Percentiles rank a stretch among this genome's conserved stretches.
Conservation (phyloP, 2,113 vertebrate species). For the Trinectes maculatus region DNA sequence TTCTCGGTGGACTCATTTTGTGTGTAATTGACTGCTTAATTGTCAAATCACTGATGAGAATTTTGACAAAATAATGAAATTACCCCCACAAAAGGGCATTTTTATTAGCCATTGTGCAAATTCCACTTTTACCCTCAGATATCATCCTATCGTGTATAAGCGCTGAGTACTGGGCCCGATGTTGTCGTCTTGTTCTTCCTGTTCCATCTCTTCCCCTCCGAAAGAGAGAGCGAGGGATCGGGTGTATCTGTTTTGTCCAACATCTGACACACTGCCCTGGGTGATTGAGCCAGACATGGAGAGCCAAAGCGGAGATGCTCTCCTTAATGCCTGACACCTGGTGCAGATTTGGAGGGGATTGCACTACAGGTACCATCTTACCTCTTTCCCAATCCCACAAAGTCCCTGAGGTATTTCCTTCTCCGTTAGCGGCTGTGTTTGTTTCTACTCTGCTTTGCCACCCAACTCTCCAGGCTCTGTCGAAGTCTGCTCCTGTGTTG, state of each 20-base stretch:
- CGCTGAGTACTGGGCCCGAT: slow-evolving; percentile 4
- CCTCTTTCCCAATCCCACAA: slow-evolving; percentile 70
- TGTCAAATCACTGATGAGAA: slow-evolving; percentile 60
- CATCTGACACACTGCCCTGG: slow-evolving; percentile 73
- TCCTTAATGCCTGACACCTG: slow-evolving; percentile 80
- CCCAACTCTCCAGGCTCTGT: slow-evolving; percentile 53
- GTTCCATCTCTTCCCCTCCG: slow-evolving; percentile 16
- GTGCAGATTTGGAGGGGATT: slow-evolving; percentile 76
- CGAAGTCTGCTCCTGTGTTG: slow-evolving; percentile 41
- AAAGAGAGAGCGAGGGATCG: no score
- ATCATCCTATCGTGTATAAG: background rate
- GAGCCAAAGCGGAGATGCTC: slow-evolving; percentile 75
- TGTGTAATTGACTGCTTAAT: slow-evolving; percentile 72
- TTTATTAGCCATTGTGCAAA: slow-evolving; percentile 37
- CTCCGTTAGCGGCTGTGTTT: slow-evolving; percentile 62
- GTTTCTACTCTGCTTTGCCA: slow-evolving; percentile 68
- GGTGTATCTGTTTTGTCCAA: slow-evolving; percentile 66
- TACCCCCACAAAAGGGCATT: slow-evolving; percentile 21
- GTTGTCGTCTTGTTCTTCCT: slow-evolving; percentile 23
- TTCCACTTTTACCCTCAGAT: slow-evolving; percentile 30
- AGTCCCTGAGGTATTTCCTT: slow-evolving; percentile 79
- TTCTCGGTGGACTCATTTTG: slow-evolving; percentile 59
- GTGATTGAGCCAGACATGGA: slow-evolving; percentile 72
- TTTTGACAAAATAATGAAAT: slow-evolving; percentile 58
- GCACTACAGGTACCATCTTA: slow-evolving; percentile 75